phyloP scores from a whole-genome alignment of 2,797 vertebrate species.

The Emys orbicularis region DNA sequence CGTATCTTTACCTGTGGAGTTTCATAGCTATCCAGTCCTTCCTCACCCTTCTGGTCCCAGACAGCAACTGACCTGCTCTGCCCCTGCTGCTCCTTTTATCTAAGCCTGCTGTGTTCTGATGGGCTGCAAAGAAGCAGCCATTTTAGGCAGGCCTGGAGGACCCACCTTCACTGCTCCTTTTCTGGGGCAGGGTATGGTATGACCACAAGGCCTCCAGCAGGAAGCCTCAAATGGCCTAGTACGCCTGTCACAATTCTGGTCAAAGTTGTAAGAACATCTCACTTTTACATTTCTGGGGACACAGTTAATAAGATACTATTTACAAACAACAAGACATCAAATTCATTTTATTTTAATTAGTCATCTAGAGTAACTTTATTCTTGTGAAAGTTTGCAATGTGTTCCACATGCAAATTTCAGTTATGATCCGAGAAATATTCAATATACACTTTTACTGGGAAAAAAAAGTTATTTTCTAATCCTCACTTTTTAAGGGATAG shows the following conservation, averaged over 20 bases:
- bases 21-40: no score
- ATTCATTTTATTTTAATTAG: conserved; percentile 39
- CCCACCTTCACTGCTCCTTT: no score
- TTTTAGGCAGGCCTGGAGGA: no score
- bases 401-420: not conserved
- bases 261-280: conserved; percentile 22
- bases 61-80: no score
- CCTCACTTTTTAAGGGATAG: not conserved
- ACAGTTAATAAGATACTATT: not conserved
- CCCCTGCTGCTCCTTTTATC: no score
- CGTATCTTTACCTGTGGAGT: no score
- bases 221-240: no score
- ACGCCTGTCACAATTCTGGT: not conserved
- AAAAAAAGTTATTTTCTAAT: not conserved
- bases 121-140: no score
- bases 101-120: no score
- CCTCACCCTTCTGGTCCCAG: no score
- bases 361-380: not conserved
- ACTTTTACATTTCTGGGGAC: not conserved
- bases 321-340: not conserved
- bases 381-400: not conserved
- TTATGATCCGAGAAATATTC: not conserved
- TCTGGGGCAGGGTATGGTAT: no score
- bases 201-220: no score
- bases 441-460: not conserved